These are phyloP conservation scores for Nansenia antarctica DNA, from an alignment of 2,113 vertebrate genomes.

Conservation along the genomic window DNA sequence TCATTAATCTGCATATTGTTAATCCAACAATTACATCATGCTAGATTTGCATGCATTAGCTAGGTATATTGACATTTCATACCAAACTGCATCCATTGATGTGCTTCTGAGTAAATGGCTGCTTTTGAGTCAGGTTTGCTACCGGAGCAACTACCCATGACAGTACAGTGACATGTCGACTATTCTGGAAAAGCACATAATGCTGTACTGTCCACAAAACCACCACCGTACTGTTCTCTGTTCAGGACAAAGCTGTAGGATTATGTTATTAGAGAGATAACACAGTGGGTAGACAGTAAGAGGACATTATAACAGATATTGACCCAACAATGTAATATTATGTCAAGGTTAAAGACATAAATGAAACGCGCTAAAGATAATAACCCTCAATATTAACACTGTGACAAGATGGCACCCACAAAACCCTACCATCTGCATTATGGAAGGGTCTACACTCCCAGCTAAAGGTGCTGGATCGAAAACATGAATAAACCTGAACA, in stretches of 20 bases:
- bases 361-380: not conserved
- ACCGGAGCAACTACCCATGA: not conserved
- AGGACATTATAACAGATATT: constrained; percentile 3
- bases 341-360: not conserved
- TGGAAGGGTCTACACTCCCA: not conserved
- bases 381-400: not conserved
- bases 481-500: not conserved
- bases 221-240: constrained; percentile 59
- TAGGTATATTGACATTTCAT: not conserved
- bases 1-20: constrained; percentile 63
- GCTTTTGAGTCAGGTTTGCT: not conserved
- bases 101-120: not conserved
- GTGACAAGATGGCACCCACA: not conserved
- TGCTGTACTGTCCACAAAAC: constrained; percentile 45
- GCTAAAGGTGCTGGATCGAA: not conserved
- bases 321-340: not conserved
- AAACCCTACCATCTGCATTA: not conserved
- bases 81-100: not conserved
- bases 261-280: constrained; percentile 66
- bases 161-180: not conserved
- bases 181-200: not conserved
- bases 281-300: not conserved
- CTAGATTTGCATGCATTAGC: constrained; percentile 31
- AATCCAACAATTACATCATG: constrained; percentile 67
- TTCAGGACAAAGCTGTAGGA: constrained; percentile 62